These are phyloP conservation scores for Argyresthia albistria DNA, from an alignment of 2,888 invertebrate species.

Conservation along the genomic window DNA sequence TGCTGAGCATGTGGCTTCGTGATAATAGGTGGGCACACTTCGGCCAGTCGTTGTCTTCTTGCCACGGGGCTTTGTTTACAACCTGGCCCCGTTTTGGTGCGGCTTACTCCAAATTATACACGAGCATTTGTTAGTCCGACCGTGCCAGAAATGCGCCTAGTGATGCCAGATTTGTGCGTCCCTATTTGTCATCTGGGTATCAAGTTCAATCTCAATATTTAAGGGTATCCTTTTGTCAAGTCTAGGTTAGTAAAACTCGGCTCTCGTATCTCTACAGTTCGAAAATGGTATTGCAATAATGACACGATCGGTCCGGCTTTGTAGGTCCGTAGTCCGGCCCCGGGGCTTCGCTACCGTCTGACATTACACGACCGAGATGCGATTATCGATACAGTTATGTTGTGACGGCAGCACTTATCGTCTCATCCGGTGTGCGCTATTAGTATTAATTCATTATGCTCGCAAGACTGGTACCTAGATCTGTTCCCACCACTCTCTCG, in stretches of 20 bases:
- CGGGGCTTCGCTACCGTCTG: slow-evolving; percentile 42
- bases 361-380: slow-evolving; percentile 51
- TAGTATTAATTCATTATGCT: slow-evolving; percentile 32
- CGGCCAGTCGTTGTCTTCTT: slow-evolving; percentile 28
- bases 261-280: too few relatives aligned
- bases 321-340: slow-evolving; percentile 11
- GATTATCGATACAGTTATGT: slow-evolving; percentile 61
- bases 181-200: too few relatives aligned
- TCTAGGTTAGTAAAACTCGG: too few relatives aligned
- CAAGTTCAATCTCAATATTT: too few relatives aligned
- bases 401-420: slow-evolving; percentile 51
- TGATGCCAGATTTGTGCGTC: too few relatives aligned
- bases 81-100: neutral
- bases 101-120: neutral
- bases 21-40: slow-evolving; percentile 52
- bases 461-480: slow-evolving; percentile 11
- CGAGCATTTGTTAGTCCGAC: too few relatives aligned
- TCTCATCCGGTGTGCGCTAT: slow-evolving; percentile 39
- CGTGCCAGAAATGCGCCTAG: too few relatives aligned
- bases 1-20: slow-evolving; percentile 51
- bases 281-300: slow-evolving; percentile 19
- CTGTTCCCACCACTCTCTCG: slow-evolving; percentile 30
- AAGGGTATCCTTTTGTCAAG: too few relatives aligned
- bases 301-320: slow-evolving; percentile 31
- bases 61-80: slow-evolving; percentile 27